A percentile compares a stretch with the other conserved stretches of the same genome.
These are phyloP conservation scores for Dromiciops gliroides DNA, from an alignment of 2,113 vertebrate species.

Conservation along the genomic window DNA sequence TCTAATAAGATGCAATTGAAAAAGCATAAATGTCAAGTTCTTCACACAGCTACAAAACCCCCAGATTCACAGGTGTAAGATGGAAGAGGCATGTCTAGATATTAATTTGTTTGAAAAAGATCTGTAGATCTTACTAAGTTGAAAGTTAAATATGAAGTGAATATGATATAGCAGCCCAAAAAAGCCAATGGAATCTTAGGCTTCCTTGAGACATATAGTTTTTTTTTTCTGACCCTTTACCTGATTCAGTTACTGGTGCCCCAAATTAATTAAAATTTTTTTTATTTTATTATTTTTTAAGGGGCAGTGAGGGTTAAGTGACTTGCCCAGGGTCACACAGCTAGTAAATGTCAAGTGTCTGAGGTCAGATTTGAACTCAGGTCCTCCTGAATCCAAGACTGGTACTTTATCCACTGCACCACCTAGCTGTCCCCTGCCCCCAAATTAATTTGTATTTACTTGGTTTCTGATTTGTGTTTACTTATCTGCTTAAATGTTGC, in stretches of 20 bases:
- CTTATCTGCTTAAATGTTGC: background rate
- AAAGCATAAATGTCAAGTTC: background rate
- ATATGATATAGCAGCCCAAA: background rate
- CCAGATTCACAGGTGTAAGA: background rate
- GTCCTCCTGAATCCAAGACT: no score
- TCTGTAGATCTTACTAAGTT: background rate
- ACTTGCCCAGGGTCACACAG: no score
- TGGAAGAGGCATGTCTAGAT: background rate
- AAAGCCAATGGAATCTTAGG: background rate
- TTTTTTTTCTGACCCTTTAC: background rate
- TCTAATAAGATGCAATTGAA: background rate
- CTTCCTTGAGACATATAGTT: background rate
- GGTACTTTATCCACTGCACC: no score
- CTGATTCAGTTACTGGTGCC: background rate
- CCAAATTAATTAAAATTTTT: no score
- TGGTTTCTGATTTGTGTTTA: background rate
- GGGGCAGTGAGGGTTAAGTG: no score
- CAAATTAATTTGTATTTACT: background rate
- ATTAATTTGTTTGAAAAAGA: background rate
- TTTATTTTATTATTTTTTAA: no score
- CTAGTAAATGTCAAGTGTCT: no score
- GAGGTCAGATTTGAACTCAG: no score
- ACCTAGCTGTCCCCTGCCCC: no score
- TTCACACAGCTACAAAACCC: background rate
- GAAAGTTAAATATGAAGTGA: background rate